These are phyloP conservation scores for Megalopta genalis DNA, from an alignment of 1,140 invertebrate genomes.

Conservation along the genomic window DNA sequence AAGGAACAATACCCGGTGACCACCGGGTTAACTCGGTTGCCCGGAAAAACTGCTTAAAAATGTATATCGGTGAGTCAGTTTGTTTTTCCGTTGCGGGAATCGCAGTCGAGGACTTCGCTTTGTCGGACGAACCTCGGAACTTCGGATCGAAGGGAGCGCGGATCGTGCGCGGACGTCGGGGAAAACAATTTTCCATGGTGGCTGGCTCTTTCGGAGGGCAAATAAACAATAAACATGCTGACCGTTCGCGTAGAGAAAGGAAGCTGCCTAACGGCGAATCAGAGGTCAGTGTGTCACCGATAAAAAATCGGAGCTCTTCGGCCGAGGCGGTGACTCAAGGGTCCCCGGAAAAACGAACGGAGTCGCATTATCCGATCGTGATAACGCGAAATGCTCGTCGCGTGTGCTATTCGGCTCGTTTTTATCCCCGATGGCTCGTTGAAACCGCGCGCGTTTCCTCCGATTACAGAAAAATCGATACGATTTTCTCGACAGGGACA, in stretches of 20 bases:
- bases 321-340: slow-evolving; percentile 10
- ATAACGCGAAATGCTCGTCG: slow-evolving; percentile 9
- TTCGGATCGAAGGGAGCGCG: too few species aligned
- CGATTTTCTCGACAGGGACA: neutral
- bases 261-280: too few species aligned
- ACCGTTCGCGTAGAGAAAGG: too few species aligned
- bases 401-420: slow-evolving; percentile 7
- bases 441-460: neutral
- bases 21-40: neutral
- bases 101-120: too few species aligned
- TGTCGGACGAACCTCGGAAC: too few species aligned
- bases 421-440: slow-evolving; percentile 17
- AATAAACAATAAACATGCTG: too few species aligned
- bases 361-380: neutral
- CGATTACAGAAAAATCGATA: neutral
- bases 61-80: neutral
- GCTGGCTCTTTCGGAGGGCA: too few species aligned
- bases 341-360: neutral
- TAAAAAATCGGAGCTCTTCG: slow-evolving; percentile 15
- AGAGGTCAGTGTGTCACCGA: neutral
- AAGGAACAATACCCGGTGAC: neutral
- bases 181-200: too few species aligned
- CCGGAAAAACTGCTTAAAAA: neutral
- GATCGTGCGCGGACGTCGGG: too few species aligned
- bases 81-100: neutral